Evolutionary conservation across 92 coral and sea anemone species (phyloP), one percentile per base, ranked within the genome.

Genomic region (Zoanthus gigantus): DNA sequence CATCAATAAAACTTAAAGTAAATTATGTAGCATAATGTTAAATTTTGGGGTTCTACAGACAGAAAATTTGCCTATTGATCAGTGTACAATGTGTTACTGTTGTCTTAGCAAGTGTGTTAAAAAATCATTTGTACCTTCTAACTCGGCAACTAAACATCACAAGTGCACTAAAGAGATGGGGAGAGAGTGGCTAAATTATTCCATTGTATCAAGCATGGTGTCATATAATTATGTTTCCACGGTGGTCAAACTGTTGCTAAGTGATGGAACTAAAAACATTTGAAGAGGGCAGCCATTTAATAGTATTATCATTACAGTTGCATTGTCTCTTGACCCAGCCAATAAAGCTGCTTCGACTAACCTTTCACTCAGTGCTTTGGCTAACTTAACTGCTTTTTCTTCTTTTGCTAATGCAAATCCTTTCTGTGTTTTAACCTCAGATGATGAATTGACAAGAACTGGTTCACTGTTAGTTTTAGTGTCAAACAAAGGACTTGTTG

Each of bases 271-370:
- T 15, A 95, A 92, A 52, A 95, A 95, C 91, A 91, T 90, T 69
- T 95, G 98, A 46, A 95, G 82, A 3, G 98, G 98, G 74, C 96
- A 95, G 9, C 94, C 96, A 67, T 89, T 89, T 57, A 92, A 81
- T 14, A 97, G 92, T 53, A 97, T 80, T 6, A 95, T 96, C 58
- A 91, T 89, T 6, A 89, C 98, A 53, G 99, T 95, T 30, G 94
- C 89, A 90, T 97, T 97, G 74, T 97, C 96, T 50, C 86, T 92
- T 17, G 96, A 86, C 3, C 99, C 98, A 69, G 96, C 98, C 60
- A 92, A 81, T 85, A 97, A 71, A 14, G 99, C 97, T 50, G 96
- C 95, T 54, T 95, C 94, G 0, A 97, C 97, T 61, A 97, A 94
- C 30, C 98, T 86, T 82, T 97, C 98, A 81, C 98, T 92, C 18